Base-by-base conservation (phyloP, 2,888 invertebrate genomes). In the Anthrax anthrax region DNA sequence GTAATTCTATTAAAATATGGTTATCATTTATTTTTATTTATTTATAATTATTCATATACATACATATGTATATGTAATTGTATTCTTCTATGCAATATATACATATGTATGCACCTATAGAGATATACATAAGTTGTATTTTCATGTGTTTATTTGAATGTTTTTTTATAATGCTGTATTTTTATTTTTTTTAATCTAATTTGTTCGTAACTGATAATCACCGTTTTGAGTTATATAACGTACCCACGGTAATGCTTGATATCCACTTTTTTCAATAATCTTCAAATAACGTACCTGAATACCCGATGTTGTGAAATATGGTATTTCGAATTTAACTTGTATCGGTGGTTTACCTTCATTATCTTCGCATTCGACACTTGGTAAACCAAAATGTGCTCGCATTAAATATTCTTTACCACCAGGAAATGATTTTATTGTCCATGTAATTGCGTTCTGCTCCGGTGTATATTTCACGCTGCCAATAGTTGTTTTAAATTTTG, bases 191-290 rank as follows among this genome's bases (percentile, higher is more conserved):
- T 23, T 4, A 23, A 23, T 23, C 8, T 73, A 91, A 70, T 89
- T 90, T 55, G 92, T 97, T 69, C 97, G 78, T 54, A 97, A 72
- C 64, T 97, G 96, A 66, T 98, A 97, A 68, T 98, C 97, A 44
- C 97, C 97, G 66, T 97, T 97, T 66, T 97, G 96, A 37, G 97
- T 98, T 54, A 98, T 97, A 65, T 97, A 98, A n/a, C 97, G 75
- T 6, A 97, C 97, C 97, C 97, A 97, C 0, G 97, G 97, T 52
- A 98, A 66, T 1, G 97, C 97, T 70, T 97, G 97, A 67, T 97
- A 97, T 0, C 97, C 97, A 67, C 94, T 95, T 71, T 98, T 97
- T 63, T 97, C 97, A 59, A 98, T 97, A 58, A 97, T 97, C 70
- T 96, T 96, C 62, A 96, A 72, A 63, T 96, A 95, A 46, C 95